Base-by-base conservation (phyloP, 2,113 vertebrate genomes). In the Pyrgilauda ruficollis region DNA sequence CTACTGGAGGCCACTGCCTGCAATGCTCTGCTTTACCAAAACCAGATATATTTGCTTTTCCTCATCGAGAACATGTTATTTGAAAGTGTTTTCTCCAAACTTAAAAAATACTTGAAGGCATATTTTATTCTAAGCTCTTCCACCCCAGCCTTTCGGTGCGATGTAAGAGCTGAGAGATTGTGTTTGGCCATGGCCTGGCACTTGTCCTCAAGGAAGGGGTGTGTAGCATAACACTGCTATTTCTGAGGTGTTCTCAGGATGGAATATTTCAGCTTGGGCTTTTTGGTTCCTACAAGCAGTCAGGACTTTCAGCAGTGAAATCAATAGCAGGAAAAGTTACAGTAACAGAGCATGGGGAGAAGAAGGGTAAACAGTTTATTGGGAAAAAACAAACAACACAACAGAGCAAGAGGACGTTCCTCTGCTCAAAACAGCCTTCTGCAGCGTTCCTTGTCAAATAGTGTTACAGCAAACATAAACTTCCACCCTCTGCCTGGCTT, bases 401-500 rank as follows among this genome's bases (percentile, higher is more conserved):
- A 17, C 8, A 61, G 21, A 21, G 19, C 53, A 50, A 46, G 44
- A 64, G 43, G 49, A n/a, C 10, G 35, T 52, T 94, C 35, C 15
- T 27, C 41, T 28, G 50, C 30, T 14, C 33, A 33, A 22, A 84
- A 41, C 8, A 61, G 33, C 35, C 28, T 90, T n/a, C 63, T 68
- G 75, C 66, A 64, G 64, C 79, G 46, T n/a, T 23, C 4, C 6
- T 10, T 27, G 35, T 31, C 55, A 46, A 33, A 19, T 1, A 9
- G 24, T 1, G 46, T n/a, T 43, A 50, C 2, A 72, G 20, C 43
- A 41, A 35, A 18, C 9, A 31, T 7, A 20, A 58, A 47, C 6
- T 7, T 4, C 15, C 31, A 3, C 14, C 2, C 4, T 12, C 20
- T 0, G 1, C n/a, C 23, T 6, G 58, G 31, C 74, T 53, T 58